Percentiles rank a stretch among this genome's conserved stretches.
Evolutionary conservation across 2,113 vertebrate genomes (phyloP).

Genomic region (Gallinago undulata): DNA sequence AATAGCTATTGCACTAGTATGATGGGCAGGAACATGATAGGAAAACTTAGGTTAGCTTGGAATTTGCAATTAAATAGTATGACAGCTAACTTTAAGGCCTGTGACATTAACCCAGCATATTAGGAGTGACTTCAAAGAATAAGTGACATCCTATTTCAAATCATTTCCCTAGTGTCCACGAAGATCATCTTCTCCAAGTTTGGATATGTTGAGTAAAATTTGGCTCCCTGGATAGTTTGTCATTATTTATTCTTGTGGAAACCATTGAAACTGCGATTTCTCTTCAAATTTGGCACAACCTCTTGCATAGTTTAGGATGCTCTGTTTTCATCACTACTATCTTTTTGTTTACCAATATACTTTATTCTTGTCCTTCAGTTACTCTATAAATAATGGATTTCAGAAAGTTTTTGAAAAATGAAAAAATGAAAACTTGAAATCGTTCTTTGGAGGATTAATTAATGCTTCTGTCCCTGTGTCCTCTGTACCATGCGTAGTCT

Average conservation of each 20-base stretch:
- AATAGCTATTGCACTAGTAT: not conserved
- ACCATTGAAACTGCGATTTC: not conserved
- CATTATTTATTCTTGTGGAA: not conserved
- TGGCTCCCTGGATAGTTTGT: not conserved
- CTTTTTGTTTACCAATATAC: not conserved
- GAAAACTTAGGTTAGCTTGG: not conserved
- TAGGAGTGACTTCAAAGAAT: not conserved
- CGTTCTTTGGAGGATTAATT: not conserved
- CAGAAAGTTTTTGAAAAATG: not conserved
- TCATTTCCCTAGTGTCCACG: not conserved
- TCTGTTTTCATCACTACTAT: not conserved
- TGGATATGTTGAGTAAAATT: not conserved
- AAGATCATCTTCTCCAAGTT: not conserved
- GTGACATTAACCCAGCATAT: not conserved
- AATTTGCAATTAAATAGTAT: not conserved
- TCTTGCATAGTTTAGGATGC: not conserved
- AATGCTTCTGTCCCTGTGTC: not conserved
- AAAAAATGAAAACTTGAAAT: not conserved
- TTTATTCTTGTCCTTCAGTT: not conserved
- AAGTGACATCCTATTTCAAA: not conserved
- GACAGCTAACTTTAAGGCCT: not conserved
- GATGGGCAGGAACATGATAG: not conserved
- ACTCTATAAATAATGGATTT: not conserved
- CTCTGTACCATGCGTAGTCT: not conserved
- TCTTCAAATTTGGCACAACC: not conserved